Percentiles rank a stretch among this genome's conserved stretches.
Evolutionary conservation across 2,797 vertebrate species (phyloP).

Genomic region (Mormyrus proboscirostris): DNA sequence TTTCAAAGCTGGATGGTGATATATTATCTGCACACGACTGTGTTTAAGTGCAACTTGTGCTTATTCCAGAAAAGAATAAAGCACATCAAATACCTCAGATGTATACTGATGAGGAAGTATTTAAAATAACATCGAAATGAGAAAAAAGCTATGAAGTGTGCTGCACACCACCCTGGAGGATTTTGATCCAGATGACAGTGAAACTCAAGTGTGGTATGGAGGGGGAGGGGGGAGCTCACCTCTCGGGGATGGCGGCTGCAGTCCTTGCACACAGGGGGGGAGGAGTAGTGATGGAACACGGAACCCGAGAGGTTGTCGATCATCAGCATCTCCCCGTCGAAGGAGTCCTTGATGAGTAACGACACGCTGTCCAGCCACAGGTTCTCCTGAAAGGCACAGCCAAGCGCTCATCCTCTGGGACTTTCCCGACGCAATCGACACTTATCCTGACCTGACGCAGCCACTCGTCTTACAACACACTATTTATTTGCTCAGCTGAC

Average conservation of each 20-base stretch:
- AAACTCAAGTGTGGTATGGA: neutral
- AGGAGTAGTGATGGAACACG: conserved; percentile 97
- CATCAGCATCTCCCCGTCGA: conserved; percentile 98
- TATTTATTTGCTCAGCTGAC: neutral
- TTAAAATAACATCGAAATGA: neutral
- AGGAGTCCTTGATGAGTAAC: conserved; percentile 97
- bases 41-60: neutral
- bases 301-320: conserved; percentile 99
- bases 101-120: neutral
- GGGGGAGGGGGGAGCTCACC: conserved; percentile 50
- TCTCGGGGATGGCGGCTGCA: conserved; percentile 86
- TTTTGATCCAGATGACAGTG: neutral
- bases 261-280: conserved; percentile 79
- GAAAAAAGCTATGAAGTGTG: neutral
- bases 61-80: neutral
- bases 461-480: neutral
- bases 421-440: neutral
- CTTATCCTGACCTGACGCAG: neutral
- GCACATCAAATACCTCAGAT: neutral
- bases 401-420: neutral
- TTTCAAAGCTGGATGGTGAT: neutral
- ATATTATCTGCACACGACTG: neutral
- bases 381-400: conserved; percentile 81
- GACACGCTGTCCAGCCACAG: conserved; percentile 99
- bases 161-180: neutral